Base-by-base conservation (phyloP, 2,797 vertebrate genomes). In the Trematomus bernacchii region DNA sequence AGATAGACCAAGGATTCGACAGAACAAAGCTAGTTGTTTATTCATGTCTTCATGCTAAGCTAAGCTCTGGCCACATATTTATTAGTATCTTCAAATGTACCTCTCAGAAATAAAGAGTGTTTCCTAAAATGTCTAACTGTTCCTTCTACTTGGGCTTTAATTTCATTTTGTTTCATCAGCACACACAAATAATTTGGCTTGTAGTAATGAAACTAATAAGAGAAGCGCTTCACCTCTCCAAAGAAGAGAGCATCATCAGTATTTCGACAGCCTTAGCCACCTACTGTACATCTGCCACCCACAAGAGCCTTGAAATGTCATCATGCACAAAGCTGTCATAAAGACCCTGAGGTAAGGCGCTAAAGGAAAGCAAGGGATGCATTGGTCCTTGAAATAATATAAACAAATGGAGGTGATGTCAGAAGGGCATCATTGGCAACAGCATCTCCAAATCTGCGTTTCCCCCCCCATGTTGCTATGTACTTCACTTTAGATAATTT, bases 401-500 rank as follows among this genome's bases (percentile, higher is more conserved):
- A 33, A 64, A 80, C 11, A 83, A 80, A 78, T 71, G 19, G 48
- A 53, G 57, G 69, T 66, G 48, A 76, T 66, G 51, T 72, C 71
- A 80, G 55, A 21, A 43, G 15, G 16, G n/a, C 14, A 15, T 21
- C 47, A 42, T 46, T 66, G 71, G 76, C 66, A 37, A 33, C 27
- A 60, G 48, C 57, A 57, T 64, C 37, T 75, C 16, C n/a, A 27
- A 46, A 62, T 52, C 51, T 63, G 44, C 53, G 50, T 33, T 60
- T 80, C 18, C 42, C 58, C 23, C 23, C 52, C 67, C 18, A 16
- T 58, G 33, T 44, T 5, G 40, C 61, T 27, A 6, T 52, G 47
- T 69, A 37, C 57, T 66, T 77, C 69, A 60, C 10, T 75, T 47
- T 53, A 60, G 78, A 75, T 80, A 73, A 86, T 67, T 33, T 67